These are phyloP conservation scores for Nemotelus nigrinus DNA, from an alignment of 2,888 invertebrate species.

Conservation along the genomic window DNA sequence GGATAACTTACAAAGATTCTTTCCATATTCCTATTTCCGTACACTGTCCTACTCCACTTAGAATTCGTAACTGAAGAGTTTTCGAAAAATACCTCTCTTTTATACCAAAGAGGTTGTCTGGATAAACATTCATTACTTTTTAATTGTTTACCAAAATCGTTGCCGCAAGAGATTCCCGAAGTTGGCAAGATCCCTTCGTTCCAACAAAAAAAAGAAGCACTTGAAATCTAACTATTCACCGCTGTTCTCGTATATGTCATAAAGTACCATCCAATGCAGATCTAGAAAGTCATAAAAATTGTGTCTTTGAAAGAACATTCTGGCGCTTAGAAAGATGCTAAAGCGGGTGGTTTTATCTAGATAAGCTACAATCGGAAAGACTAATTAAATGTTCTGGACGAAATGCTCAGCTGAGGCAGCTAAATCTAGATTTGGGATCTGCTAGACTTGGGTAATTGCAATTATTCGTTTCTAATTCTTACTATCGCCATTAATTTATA, in stretches of 20 bases:
- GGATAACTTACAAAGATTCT: constrained; percentile 23
- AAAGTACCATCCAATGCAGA: constrained; percentile 18
- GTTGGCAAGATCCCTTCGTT: constrained; percentile 9
- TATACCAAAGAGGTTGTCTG: constrained; percentile 19
- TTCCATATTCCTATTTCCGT: constrained; percentile 6
- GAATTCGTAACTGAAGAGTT: constrained; percentile 12
- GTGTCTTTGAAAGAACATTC: constrained; percentile 7
- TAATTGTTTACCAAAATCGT: constrained; percentile 22
- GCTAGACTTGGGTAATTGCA: too few relatives aligned
- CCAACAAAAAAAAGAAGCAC: background rate
- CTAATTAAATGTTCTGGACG: constrained; percentile 14
- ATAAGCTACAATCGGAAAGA: background rate
- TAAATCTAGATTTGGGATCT: too few relatives aligned
- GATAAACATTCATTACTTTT: background rate
- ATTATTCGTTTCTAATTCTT: background rate
- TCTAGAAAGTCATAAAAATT: constrained; percentile 35
- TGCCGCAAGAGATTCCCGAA: constrained; percentile 9
- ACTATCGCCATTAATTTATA: constrained; percentile 4
- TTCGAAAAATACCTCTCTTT: constrained; percentile 7
- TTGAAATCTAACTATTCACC: constrained; percentile 1
- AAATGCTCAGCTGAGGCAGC: background rate
- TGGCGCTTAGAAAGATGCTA: constrained; percentile 3
- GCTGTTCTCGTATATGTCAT: constrained; percentile 1
- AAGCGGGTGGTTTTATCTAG: constrained; percentile 4
- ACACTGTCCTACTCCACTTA: background rate